Evolutionary conservation across 2,888 invertebrate species (phyloP).

Genomic region (Cenopis cana): DNA sequence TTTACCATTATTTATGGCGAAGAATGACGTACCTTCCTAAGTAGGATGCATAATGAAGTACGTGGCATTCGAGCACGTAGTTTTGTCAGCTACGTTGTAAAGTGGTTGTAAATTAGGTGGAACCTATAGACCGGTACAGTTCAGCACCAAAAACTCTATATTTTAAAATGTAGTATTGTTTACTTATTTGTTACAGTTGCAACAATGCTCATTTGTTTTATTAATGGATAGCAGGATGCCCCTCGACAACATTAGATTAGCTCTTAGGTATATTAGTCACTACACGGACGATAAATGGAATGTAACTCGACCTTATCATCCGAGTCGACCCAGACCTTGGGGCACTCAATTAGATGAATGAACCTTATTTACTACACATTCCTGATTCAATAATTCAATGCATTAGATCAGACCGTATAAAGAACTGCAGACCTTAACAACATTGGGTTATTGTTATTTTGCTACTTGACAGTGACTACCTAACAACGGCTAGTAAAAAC

Average conservation of each 20-base stretch:
- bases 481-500: not conserved
- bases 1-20: constrained; percentile 35
- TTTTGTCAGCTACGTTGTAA: constrained; percentile 27
- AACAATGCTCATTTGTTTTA: constrained; percentile 16
- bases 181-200: not conserved
- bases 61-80: constrained; percentile 29
- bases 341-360: constrained; percentile 52
- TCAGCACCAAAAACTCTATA: not conserved
- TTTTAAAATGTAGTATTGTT: not conserved
- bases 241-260: constrained; percentile 27
- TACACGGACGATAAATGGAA: constrained; percentile 34
- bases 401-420: not conserved
- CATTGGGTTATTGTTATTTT: not conserved
- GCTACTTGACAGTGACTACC: constrained; percentile 38
- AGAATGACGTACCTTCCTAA: constrained; percentile 33
- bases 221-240: constrained; percentile 35
- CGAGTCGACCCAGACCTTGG: constrained; percentile 70
- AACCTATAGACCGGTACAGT: not conserved
- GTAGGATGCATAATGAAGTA: constrained; percentile 39
- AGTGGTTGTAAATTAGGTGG: constrained; percentile 25
- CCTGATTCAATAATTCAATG: constrained; percentile 7
- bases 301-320: constrained; percentile 58
- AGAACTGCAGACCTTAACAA: constrained; percentile 20
- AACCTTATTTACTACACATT: constrained; percentile 21
- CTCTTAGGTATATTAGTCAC: constrained; percentile 38